phyloP scores from a whole-genome alignment of 2,113 vertebrate genomes.

The Megaceryle maxima region DNA sequence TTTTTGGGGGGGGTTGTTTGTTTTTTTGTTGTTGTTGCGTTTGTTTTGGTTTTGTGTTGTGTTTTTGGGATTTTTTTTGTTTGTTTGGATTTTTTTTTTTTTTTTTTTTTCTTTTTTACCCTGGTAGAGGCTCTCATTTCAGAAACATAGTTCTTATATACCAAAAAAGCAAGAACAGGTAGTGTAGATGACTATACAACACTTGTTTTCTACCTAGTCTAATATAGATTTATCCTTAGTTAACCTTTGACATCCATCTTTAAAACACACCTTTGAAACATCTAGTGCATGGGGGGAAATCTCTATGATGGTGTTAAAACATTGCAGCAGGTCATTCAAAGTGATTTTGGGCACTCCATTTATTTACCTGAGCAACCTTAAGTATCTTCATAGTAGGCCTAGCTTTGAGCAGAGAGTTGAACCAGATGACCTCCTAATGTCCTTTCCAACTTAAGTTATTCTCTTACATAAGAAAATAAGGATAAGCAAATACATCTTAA shows the following conservation, averaged over 20 bases:
- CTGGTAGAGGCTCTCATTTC: not conserved
- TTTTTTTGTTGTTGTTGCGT: too few relatives aligned
- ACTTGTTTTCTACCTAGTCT: not conserved
- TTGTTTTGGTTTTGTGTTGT: too few relatives aligned
- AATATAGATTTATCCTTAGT: not conserved
- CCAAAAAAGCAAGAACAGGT: not conserved
- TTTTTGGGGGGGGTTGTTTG: too few relatives aligned
- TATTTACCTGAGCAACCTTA: not conserved
- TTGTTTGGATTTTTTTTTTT: not conserved
- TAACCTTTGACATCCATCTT: not conserved
- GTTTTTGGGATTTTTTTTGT: too few relatives aligned
- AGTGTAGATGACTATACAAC: not conserved
- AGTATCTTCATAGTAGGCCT: not conserved
- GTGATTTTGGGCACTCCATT: not conserved
- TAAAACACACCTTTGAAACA: not conserved
- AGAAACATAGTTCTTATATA: not conserved
- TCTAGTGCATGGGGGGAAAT: too few relatives aligned
- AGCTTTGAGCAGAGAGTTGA: not conserved
- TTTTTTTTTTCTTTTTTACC: not conserved
- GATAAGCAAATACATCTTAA: not conserved
- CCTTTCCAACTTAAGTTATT: not conserved
- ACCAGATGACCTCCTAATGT: not conserved
- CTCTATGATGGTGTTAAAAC: not conserved
- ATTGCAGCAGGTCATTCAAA: not conserved
- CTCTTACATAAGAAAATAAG: not conserved